phyloP scores from a whole-genome alignment of 1,140 invertebrate genomes.

The Pachypsylla venusta region DNA sequence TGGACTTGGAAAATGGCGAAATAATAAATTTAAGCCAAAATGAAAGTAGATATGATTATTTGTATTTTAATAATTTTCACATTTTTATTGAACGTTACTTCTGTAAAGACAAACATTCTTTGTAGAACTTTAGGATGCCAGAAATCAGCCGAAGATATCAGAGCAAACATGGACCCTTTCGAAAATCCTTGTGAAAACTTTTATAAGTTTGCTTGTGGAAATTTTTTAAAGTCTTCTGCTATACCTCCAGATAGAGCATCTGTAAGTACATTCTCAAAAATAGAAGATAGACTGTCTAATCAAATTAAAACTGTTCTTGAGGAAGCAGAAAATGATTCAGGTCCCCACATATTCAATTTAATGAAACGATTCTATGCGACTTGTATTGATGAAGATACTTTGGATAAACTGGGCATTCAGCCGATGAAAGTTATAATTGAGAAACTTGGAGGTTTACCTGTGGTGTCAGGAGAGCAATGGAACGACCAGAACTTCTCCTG shows the following conservation, averaged over 20 bases:
- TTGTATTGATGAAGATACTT: conserved; percentile 34
- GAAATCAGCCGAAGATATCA: conserved; percentile 26
- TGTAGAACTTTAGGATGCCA: not conserved
- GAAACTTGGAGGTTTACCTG: conserved; percentile 76
- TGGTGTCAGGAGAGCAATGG: conserved; percentile 33
- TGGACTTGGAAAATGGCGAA: too few species aligned
- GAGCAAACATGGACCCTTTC: conserved; percentile 52
- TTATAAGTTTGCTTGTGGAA: conserved; percentile 64
- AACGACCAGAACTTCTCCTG: not conserved
- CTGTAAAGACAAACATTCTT: conserved; percentile 1
- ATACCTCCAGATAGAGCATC: conserved; percentile 1
- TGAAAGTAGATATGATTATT: too few species aligned
- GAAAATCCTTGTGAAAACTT: conserved; percentile 83
- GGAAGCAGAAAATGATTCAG: not conserved
- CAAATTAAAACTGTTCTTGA: not conserved
- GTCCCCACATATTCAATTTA: conserved; percentile 14
- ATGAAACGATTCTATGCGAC: conserved; percentile 33
- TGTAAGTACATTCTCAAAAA: not conserved
- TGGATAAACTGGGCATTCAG: conserved; percentile 24
- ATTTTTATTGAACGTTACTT: too few species aligned
- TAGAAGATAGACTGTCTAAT: conserved; percentile 1
- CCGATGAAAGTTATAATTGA: conserved; percentile 33
- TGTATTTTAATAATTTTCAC: too few species aligned
- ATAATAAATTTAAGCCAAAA: too few species aligned
- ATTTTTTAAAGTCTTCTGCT: not conserved